Conservation (phyloP, 2,888 invertebrate genomes). For the Sympetrum striolatum region DNA sequence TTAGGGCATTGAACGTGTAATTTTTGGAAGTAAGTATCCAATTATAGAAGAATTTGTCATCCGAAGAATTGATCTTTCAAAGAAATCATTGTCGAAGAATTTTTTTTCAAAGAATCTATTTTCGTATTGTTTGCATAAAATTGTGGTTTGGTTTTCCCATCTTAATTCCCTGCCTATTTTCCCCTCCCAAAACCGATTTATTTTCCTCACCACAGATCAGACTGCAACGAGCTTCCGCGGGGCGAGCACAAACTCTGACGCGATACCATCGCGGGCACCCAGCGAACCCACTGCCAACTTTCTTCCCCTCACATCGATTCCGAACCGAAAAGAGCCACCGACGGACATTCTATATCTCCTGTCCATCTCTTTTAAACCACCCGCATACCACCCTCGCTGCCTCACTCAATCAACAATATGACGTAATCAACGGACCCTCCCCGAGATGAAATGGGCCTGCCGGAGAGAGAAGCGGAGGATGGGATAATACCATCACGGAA, state of each 20-base stretch:
- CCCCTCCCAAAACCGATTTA: too few species aligned
- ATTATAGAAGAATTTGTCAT: too few species aligned
- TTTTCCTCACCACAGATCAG: too few species aligned
- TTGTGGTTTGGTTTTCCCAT: too few species aligned
- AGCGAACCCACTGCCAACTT: background rate
- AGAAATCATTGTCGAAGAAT: too few species aligned
- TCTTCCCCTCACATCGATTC: background rate
- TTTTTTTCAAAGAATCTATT: too few species aligned
- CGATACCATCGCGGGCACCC: background rate
- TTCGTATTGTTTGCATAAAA: too few species aligned
- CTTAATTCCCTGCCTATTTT: too few species aligned
- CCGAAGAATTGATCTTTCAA: too few species aligned
- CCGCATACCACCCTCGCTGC: background rate
- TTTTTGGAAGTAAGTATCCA: too few species aligned
- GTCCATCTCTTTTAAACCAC: background rate
- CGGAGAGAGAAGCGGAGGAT: background rate
- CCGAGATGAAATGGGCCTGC: background rate
- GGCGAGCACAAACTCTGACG: background rate
- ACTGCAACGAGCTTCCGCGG: too few species aligned
- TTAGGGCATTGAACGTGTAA: too few species aligned
- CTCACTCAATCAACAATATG: background rate
- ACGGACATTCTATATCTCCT: background rate
- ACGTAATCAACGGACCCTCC: background rate
- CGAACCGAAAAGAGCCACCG: background rate
- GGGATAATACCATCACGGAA: background rate